Evolutionary conservation across 2,797 vertebrate species (phyloP), one percentile per base, ranked within the genome.

Genomic region (Balearica regulorum): DNA sequence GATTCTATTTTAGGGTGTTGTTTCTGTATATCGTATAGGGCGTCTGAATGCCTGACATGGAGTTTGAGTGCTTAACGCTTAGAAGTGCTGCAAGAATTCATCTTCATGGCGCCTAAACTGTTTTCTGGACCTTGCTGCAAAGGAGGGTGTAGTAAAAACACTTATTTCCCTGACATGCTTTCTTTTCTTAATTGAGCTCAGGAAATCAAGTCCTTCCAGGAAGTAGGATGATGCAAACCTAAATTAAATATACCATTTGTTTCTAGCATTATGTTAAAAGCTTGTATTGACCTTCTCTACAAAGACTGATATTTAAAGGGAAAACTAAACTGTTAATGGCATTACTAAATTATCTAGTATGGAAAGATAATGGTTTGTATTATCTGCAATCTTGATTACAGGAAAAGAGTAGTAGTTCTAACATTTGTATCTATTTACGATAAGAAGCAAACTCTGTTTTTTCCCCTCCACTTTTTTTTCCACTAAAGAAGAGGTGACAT

Each of bases 181-280:
- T 48, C n/a, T 83, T 78, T 77, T 76, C 58, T 92, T 79, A 84
- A 82, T 70, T 82, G 71, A 89, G 71, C 92, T 73, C 29, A 85
- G 68, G 60, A 93, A 94, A 90, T 64, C 37, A 66, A 90, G 41
- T 2, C 13, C 31, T 96, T 94, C 89, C 78, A 96, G 89, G 80
- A 94, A 96, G 87, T 79, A 68, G 51, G 68, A 87, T 3, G 2
- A 77, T 68, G 53, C 71, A 86, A 86, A 31, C 35, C 28, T 83
- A 4, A 82, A 97, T 95, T 92, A 61, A 83, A 81, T 88, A 83
- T 83, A 39, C 80, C 39, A 19, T 91, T 93, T 83, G 53, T 81
- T 91, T 87, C 64, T 49, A 70, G 44, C 68, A 70, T 80, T 73
- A 81, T 46, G 60, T 66, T 95, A 95, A 97, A 96, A 94, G 89